Evolutionary conservation across 1,140 invertebrate genomes (phyloP).

Genomic region (Tetranychus cinnabarinus): DNA sequence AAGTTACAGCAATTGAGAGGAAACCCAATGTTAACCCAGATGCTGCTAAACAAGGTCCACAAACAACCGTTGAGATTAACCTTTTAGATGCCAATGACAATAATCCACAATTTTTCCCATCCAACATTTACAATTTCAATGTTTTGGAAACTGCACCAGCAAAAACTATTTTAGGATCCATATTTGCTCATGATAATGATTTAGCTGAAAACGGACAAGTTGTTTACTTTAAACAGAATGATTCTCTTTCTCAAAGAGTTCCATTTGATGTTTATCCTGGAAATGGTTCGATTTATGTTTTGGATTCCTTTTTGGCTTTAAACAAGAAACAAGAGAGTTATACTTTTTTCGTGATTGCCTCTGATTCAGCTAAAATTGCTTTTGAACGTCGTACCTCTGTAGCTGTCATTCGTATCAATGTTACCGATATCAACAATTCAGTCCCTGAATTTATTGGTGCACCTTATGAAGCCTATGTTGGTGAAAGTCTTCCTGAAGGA

Average conservation of each 20-base stretch:
- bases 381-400: conserved; percentile 15
- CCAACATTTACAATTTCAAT: conserved; percentile 37
- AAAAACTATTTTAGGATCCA: conserved; percentile 13
- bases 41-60: conserved; percentile 2
- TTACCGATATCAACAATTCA: conserved; percentile 24
- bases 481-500: conserved; percentile 16
- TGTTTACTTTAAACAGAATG: conserved; percentile 24
- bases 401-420: conserved; percentile 16
- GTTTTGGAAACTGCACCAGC: conserved; percentile 16
- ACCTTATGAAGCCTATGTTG: conserved; percentile 15
- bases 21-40: conserved; percentile 17
- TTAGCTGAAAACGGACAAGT: conserved; percentile 16
- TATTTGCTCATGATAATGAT: conserved; percentile 16
- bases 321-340: conserved; percentile 13
- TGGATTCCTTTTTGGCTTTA: conserved; percentile 10
- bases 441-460: conserved; percentile 13
- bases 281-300: conserved; percentile 17
- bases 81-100: conserved; percentile 65
- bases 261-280: conserved; percentile 16
- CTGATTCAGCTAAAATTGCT: conserved; percentile 14
- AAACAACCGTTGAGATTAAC: conserved; percentile 27
- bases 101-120: conserved; percentile 53
- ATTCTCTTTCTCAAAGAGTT: conserved; percentile 12
- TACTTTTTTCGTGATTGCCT: conserved; percentile 17
- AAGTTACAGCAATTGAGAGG: conserved; percentile 12